phyloP scores from a whole-genome alignment of 1,140 invertebrate species.

The Bombus soroeensis region DNA sequence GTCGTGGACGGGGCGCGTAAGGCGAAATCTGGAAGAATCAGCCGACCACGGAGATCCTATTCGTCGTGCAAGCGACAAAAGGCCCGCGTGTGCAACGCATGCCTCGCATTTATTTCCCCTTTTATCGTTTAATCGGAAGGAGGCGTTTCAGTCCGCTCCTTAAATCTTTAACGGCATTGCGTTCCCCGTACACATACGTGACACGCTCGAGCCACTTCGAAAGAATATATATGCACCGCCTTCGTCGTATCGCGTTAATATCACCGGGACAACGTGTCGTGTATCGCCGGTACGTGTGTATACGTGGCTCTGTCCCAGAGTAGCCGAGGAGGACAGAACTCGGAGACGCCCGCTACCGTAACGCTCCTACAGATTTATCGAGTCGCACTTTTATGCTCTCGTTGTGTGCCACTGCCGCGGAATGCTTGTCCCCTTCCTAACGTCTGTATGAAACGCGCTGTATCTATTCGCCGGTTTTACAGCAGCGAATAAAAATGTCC shows the following conservation, averaged over 20 bases:
- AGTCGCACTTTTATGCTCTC: constrained; percentile 28
- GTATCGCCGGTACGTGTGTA: not conserved
- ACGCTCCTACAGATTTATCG: constrained; percentile 47
- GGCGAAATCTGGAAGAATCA: not conserved
- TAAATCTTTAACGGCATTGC: constrained; percentile 53
- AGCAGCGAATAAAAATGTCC: constrained; percentile 8
- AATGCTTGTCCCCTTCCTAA: not conserved
- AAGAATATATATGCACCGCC: constrained; percentile 43
- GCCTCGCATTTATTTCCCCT: constrained; percentile 60
- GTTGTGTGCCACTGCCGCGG: not conserved
- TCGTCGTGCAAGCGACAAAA: constrained; percentile 50
- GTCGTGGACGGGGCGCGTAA: too few species aligned
- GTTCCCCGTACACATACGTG: constrained; percentile 15
- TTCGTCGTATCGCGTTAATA: constrained; percentile 46
- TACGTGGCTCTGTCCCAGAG: not conserved
- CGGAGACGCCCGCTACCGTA: constrained; percentile 30
- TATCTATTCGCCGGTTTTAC: constrained; percentile 3
- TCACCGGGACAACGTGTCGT: constrained; percentile 33
- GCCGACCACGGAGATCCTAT: constrained; percentile 4
- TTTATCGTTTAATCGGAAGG: constrained; percentile 62
- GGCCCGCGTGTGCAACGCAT: constrained; percentile 35
- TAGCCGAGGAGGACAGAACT: constrained; percentile 5
- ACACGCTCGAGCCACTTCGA: constrained; percentile 23
- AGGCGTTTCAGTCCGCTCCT: constrained; percentile 39
- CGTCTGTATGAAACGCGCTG: not conserved